These are phyloP conservation scores for Euzophera pinguis DNA, from an alignment of 2,888 invertebrate genomes.

Conservation along the genomic window DNA sequence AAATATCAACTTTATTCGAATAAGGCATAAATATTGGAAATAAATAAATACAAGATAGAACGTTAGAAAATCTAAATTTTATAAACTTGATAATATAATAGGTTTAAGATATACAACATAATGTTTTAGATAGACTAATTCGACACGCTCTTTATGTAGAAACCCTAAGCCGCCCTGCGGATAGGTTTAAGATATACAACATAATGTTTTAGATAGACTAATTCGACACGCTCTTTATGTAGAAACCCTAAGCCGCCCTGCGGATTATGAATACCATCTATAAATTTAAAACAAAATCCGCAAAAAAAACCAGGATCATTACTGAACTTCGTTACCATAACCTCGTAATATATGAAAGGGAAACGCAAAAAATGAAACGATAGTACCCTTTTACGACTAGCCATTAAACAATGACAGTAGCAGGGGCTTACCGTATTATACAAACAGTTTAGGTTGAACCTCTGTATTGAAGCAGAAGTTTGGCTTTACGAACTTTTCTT, in stretches of 20 bases:
- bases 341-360: constrained; percentile 23
- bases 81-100: too few species aligned
- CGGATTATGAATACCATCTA: neutral
- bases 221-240: neutral
- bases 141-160: neutral
- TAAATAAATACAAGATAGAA: too few species aligned
- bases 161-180: neutral
- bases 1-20: too few species aligned
- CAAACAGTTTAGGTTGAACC: constrained; percentile 28
- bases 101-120: too few species aligned
- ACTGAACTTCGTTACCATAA: constrained; percentile 2
- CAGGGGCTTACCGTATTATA: constrained; percentile 32
- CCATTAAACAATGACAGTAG: constrained; percentile 54
- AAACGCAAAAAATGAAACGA: constrained; percentile 41
- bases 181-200: too few species aligned
- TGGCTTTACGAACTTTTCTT: constrained; percentile 27
- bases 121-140: too few species aligned
- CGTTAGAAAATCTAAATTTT: too few species aligned
- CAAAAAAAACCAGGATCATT: constrained; percentile 1
- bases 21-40: too few species aligned
- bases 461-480: constrained; percentile 23
- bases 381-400: constrained; percentile 48
- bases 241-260: neutral
- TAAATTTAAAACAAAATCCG: neutral
- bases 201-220: too few species aligned